Base-by-base conservation (phyloP, 2,113 vertebrate genomes). In the Leptodactylus fuscus region DNA sequence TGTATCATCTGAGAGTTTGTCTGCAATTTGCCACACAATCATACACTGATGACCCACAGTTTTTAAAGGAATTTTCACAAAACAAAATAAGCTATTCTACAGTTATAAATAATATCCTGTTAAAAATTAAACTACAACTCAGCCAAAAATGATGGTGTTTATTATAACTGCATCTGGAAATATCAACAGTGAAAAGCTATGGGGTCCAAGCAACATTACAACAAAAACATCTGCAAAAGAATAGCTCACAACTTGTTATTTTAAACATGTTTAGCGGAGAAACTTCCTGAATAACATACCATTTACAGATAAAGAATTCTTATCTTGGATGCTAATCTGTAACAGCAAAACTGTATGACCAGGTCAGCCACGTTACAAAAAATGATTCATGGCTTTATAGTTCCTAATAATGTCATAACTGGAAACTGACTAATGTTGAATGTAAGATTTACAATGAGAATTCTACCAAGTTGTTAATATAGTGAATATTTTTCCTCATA, bases 271-370 rank as follows among this genome's bases (percentile, higher is more conserved):
- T 80, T 81, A 73, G 76, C 55, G 77, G 49, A 22, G 67, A 86
- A 86, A 81, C 77, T 81, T 81, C 84, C 84, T 86, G 84, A 81
- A 86, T 86, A 86, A 73, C 84, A 86, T 60, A 86, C 84, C 84
- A 85, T 71, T 80, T 36, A 58, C 49, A 81, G 84, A 86, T 86
- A 86, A 86, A 70, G 67, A 58, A 81, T 73, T 81, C 69, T 60
- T 81, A 86, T 86, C 84, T 73, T 29, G 24, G 70, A 60, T 86
- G 38, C 84, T 86, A 73, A 86, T 86, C 84, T 85, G 41, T 70
- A 85, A 18, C 62, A 81, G 67, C 49, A 73, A 83, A 80, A 46
- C 67, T 86, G 49, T 79, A 70, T 81, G 76, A 81, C 76, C 77
- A 86, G 76, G 84, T 86, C 84, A 81, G 15, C 65, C 32, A 73